phyloP scores from a whole-genome alignment of 2,888 invertebrate genomes.

The Alentia gelatinosa region DNA sequence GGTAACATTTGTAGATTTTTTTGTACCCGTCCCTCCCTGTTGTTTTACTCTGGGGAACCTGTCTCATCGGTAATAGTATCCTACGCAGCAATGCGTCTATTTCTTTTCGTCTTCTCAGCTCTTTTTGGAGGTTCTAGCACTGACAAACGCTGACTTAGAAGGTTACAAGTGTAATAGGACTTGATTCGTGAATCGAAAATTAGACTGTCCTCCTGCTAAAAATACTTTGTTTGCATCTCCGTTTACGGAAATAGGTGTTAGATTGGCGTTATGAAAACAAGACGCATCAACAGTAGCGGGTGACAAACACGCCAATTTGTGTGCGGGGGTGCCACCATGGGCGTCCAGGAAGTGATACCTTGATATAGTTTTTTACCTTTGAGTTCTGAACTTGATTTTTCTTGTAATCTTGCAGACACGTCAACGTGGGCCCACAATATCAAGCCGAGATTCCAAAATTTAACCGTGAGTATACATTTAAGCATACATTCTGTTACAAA shows the following conservation, averaged over 20 bases:
- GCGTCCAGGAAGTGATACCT: not conserved
- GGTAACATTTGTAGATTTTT: not conserved
- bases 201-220: not conserved
- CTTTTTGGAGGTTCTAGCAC: not conserved
- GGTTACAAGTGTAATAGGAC: not conserved
- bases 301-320: not conserved
- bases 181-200: not conserved
- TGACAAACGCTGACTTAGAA: not conserved
- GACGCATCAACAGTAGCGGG: not conserved
- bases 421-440: constrained; percentile 61
- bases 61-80: not conserved
- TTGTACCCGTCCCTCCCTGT: not conserved
- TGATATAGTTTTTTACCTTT: not conserved
- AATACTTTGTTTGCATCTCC: not conserved
- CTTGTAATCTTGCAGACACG: constrained; percentile 54
- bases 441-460: constrained; percentile 67
- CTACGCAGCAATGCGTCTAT: not conserved
- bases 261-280: not conserved
- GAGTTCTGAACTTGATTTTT: not conserved
- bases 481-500: too few relatives aligned
- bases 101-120: not conserved
- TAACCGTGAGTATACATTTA: constrained; percentile 74
- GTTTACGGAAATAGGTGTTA: not conserved
- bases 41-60: not conserved
- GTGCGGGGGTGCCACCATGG: not conserved